phyloP scores from a whole-genome alignment of 2,797 vertebrate species.

The Kryptopterus vitreolus region DNA sequence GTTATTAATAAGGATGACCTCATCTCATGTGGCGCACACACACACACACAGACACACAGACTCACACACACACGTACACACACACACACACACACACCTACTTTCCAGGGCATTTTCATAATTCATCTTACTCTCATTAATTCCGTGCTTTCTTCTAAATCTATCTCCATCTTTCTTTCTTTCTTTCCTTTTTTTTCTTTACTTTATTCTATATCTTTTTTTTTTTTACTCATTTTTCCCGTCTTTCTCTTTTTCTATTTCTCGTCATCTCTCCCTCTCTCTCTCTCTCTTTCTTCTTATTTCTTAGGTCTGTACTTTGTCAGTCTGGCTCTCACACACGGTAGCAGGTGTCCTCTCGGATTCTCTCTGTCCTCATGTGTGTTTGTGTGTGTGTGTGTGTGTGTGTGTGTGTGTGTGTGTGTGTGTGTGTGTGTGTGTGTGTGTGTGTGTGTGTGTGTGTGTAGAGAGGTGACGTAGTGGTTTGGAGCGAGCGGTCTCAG shows the following conservation, averaged over 20 bases:
- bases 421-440: constrained; percentile 27
- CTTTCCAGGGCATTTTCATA: constrained; percentile 20
- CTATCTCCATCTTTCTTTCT: too few species aligned
- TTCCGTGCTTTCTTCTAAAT: too few species aligned
- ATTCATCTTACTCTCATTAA: constrained; percentile 17
- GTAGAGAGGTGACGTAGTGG: background rate
- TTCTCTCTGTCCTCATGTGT: constrained; percentile 34
- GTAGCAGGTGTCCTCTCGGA: constrained; percentile 37
- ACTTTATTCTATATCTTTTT: too few species aligned
- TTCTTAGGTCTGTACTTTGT: constrained; percentile 42
- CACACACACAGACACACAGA: constrained; percentile 8
- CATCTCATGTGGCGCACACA: constrained; percentile 51
- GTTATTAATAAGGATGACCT: constrained; percentile 82
- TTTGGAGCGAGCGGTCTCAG: constrained; percentile 42
- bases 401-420: constrained; percentile 5
- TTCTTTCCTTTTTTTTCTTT: too few species aligned
- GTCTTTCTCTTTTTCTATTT: too few species aligned
- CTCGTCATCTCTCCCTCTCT: constrained; percentile 4
- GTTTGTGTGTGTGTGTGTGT: constrained; percentile 25
- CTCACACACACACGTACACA: constrained; percentile 24
- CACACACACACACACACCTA: background rate
- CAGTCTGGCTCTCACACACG: constrained; percentile 30
- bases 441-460: constrained; percentile 9
- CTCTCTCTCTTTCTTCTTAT: constrained; percentile 25
- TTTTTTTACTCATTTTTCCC: too few species aligned